These are phyloP conservation scores for Drosophila kanekoi DNA, from an alignment of 2,888 invertebrate species.

Conservation along the genomic window DNA sequence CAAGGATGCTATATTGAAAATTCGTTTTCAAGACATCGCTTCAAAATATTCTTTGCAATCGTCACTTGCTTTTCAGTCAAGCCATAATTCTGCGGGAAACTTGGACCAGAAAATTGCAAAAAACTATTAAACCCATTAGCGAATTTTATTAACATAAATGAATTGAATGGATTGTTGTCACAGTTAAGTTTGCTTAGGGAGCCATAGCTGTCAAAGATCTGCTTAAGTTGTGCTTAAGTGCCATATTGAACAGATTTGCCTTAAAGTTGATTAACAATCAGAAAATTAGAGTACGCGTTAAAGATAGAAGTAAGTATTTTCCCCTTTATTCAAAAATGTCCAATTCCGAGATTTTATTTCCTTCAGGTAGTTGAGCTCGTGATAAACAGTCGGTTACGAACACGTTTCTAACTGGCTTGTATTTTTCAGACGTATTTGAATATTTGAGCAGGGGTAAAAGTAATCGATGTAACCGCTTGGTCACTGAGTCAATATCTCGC, in stretches of 20 bases:
- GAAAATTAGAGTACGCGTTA: not conserved
- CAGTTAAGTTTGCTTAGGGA: not conserved
- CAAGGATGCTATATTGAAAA: slow-evolving; percentile 3
- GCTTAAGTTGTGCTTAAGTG: not conserved
- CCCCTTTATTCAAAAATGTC: too few relatives aligned
- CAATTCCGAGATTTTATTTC: not conserved
- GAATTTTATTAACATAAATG: not conserved
- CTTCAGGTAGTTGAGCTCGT: slow-evolving; percentile 42
- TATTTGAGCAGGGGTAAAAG: slow-evolving; percentile 72
- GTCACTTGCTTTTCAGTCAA: slow-evolving; percentile 9
- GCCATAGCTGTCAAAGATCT: not conserved
- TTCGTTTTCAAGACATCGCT: not conserved
- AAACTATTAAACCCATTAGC: not conserved
- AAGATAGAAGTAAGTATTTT: too few relatives aligned
- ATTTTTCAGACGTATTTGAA: slow-evolving; percentile 32
- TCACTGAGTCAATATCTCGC: slow-evolving; percentile 67
- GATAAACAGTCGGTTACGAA: slow-evolving; percentile 48
- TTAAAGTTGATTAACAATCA: not conserved
- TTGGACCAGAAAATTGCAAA: not conserved
- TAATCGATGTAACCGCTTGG: slow-evolving; percentile 48
- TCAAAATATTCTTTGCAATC: slow-evolving; percentile 11
- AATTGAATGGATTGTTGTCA: not conserved
- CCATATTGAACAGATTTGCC: not conserved
- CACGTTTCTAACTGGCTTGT: slow-evolving; percentile 61
- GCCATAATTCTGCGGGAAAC: slow-evolving; percentile 11